Conservation (phyloP, 2,797 vertebrate genomes). For the Chelonia mydas region DNA sequence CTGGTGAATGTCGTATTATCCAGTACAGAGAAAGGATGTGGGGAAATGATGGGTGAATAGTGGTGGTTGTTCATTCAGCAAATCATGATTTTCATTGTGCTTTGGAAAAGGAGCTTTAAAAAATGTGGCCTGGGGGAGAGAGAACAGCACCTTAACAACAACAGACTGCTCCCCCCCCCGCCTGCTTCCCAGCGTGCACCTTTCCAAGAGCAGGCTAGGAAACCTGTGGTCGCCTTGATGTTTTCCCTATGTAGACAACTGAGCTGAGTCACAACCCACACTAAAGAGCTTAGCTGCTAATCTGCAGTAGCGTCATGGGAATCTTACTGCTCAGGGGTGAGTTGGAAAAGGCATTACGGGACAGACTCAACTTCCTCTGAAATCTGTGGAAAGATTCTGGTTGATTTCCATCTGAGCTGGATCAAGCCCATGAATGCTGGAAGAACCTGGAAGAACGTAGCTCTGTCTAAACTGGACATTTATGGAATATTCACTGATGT, state of each 20-base stretch:
- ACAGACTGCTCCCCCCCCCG: not conserved
- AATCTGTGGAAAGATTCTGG: not conserved
- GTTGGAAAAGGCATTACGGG: not conserved
- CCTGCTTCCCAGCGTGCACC: not conserved
- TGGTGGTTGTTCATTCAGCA: too few relatives aligned
- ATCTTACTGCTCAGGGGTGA: fast-evolving
- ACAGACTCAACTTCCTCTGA: not conserved
- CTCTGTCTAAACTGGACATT: not conserved
- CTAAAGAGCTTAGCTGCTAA: fast-evolving
- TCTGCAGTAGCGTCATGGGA: not conserved
- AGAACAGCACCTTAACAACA: not conserved
- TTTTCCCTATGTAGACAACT: not conserved
- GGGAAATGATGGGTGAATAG: too few relatives aligned
- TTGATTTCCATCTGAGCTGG: not conserved
- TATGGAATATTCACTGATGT: not conserved
- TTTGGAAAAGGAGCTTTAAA: too few relatives aligned
- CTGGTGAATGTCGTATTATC: too few relatives aligned
- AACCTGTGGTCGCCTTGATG: not conserved
- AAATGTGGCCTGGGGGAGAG: too few relatives aligned
- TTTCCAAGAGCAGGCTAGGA: not conserved
- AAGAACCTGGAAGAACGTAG: not conserved
- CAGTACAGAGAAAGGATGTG: too few relatives aligned
- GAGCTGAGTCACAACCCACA: fast-evolving
- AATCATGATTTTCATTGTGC: too few relatives aligned
- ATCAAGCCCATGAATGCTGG: not conserved